These are phyloP conservation scores for Eolophus roseicapilla DNA, from an alignment of 2,113 vertebrate genomes.

Conservation along the genomic window DNA sequence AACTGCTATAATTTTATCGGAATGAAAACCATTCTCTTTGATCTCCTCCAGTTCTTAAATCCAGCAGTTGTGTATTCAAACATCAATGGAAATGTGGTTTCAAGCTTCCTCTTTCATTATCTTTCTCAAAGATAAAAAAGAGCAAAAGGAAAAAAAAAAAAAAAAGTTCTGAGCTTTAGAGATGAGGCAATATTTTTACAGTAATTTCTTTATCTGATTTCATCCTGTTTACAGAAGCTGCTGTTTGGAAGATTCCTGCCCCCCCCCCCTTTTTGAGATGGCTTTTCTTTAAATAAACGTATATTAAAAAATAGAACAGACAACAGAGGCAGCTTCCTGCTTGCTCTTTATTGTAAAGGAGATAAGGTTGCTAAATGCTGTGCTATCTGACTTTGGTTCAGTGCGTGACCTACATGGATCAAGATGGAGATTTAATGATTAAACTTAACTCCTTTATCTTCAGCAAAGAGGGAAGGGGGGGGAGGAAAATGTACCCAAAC, in stretches of 20 bases:
- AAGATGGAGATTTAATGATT: slow-evolving; percentile 69
- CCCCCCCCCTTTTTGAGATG: background rate
- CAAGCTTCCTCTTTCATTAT: slow-evolving; percentile 93
- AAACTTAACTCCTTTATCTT: slow-evolving; percentile 66
- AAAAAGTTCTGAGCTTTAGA: slow-evolving; percentile 74
- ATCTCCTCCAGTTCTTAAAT: slow-evolving; percentile 90
- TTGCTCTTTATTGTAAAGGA: background rate
- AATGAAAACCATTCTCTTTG: slow-evolving; percentile 87
- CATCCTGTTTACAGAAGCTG: slow-evolving; percentile 75
- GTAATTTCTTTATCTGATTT: slow-evolving; percentile 83
- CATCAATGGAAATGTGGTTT: slow-evolving; percentile 89
- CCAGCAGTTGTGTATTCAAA: slow-evolving; percentile 90
- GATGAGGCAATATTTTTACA: slow-evolving; percentile 81
- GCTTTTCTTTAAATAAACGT: slow-evolving; percentile 64
- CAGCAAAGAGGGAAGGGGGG: background rate
- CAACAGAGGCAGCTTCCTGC: slow-evolving; percentile 21
- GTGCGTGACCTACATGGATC: slow-evolving; percentile 57
- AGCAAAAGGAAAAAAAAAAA: slow-evolving; percentile 59
- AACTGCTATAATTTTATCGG: slow-evolving; percentile 83
- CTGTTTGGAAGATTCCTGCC: slow-evolving; percentile 61
- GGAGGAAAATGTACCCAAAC: slow-evolving; percentile 45
- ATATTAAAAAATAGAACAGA: slow-evolving; percentile 33
- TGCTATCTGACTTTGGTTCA: slow-evolving; percentile 35
- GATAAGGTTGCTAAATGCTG: slow-evolving; percentile 37
- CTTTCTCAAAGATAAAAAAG: slow-evolving; percentile 89